Evolutionary conservation across 1,140 invertebrate genomes (phyloP).

Genomic region (Zaprionus africanus): DNA sequence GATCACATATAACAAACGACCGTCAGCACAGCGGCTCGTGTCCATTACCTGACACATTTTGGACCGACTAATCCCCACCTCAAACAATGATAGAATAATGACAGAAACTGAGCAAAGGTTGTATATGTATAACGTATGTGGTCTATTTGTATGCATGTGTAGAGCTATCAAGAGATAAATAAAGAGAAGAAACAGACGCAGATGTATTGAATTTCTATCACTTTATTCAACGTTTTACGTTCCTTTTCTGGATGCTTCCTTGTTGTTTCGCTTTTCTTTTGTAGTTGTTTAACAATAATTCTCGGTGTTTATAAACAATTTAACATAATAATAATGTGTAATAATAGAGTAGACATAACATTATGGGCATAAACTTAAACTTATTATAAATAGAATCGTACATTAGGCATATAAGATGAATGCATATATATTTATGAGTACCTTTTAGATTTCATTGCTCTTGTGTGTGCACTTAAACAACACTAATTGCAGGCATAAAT

Average conservation of each 20-base stretch:
- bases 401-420: conserved; percentile 47
- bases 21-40: conserved; percentile 29
- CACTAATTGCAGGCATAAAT: conserved; percentile 65
- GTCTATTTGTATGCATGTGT: neutral
- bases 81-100: conserved; percentile 34
- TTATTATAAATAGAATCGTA: conserved; percentile 59
- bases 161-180: conserved; percentile 8
- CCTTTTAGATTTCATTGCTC: conserved; percentile 57
- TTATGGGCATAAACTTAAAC: conserved; percentile 58
- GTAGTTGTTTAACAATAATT: conserved; percentile 49
- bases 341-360: conserved; percentile 47
- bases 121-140: conserved; percentile 2
- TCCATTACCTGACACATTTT: conserved; percentile 37
- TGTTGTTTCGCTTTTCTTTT: conserved; percentile 16
- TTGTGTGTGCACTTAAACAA: conserved; percentile 52
- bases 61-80: conserved; percentile 37
- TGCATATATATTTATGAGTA: conserved; percentile 48
- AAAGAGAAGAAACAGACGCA: conserved; percentile 27
- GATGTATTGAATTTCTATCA: conserved; percentile 63
- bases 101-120: conserved; percentile 1
- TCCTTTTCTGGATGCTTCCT: conserved; percentile 53
- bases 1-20: conserved; percentile 35
- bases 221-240: conserved; percentile 78
- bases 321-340: conserved; percentile 60
- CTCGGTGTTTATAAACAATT: conserved; percentile 57